These are phyloP conservation scores for Podotricha telesiphe DNA, from an alignment of 2,888 invertebrate genomes.

Conservation along the genomic window DNA sequence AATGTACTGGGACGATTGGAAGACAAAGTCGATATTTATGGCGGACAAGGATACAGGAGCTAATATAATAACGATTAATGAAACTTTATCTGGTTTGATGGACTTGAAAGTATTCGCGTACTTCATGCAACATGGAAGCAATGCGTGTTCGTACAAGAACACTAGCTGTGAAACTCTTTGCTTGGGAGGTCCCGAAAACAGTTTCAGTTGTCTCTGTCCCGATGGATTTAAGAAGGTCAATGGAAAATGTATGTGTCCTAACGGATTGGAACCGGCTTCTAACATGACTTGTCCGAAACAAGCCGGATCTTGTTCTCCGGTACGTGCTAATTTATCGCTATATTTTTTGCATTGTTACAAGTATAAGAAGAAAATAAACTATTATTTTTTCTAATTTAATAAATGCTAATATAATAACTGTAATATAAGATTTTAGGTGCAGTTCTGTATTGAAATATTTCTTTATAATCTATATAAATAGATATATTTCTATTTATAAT, in stretches of 20 bases:
- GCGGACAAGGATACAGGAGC: constrained; percentile 90
- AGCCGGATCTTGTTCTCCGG: constrained; percentile 81
- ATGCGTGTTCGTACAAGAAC: constrained; percentile 86
- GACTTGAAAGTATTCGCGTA: constrained; percentile 91
- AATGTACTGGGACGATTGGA: constrained; percentile 97
- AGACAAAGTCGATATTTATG: constrained; percentile 89
- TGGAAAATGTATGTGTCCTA: constrained; percentile 90
- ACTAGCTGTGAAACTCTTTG: constrained; percentile 89
- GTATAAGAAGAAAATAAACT: no score
- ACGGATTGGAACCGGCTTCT: constrained; percentile 83
- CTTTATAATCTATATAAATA: no score
- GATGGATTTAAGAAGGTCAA: constrained; percentile 85
- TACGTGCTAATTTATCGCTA: constrained; percentile 53
- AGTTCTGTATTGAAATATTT: no score
- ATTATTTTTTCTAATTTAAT: no score
- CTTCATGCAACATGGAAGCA: constrained; percentile 89
- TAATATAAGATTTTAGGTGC: no score
- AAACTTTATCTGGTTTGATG: constrained; percentile 89
- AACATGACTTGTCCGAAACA: constrained; percentile 89
- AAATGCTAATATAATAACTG: no score
- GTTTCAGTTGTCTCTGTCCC: constrained; percentile 90
- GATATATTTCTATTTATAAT: no score
- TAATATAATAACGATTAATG: constrained; percentile 83
- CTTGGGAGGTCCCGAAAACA: constrained; percentile 87
- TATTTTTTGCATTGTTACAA: no score